These are phyloP conservation scores for Pterostichus niger DNA, from an alignment of 2,888 invertebrate species.

Conservation along the genomic window DNA sequence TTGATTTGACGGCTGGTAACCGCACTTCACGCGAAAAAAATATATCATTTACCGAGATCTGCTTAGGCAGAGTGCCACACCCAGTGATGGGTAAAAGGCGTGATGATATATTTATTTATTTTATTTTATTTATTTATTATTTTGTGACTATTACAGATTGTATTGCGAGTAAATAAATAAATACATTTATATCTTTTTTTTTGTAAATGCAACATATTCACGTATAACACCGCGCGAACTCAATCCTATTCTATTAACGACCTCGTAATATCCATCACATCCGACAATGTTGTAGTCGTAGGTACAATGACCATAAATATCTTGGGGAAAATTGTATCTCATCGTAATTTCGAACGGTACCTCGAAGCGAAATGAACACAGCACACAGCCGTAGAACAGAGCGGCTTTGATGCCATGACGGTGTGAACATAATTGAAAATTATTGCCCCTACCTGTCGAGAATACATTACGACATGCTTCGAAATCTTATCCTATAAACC, in stretches of 20 bases:
- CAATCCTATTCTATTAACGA: neutral
- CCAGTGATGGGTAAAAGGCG: too few relatives aligned
- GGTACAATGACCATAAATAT: constrained; percentile 37
- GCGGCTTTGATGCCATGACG: constrained; percentile 49
- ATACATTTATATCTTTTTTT: too few relatives aligned
- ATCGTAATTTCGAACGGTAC: constrained; percentile 51
- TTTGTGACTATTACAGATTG: too few relatives aligned
- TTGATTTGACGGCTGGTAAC: too few relatives aligned
- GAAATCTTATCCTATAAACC: constrained; percentile 20
- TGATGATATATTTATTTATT: too few relatives aligned
- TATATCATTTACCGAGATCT: too few relatives aligned
- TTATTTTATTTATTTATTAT: too few relatives aligned
- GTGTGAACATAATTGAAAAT: constrained; percentile 66
- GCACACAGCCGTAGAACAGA: neutral
- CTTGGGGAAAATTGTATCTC: constrained; percentile 38
- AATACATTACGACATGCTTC: constrained; percentile 57
- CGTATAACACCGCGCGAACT: too few relatives aligned
- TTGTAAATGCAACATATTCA: too few relatives aligned
- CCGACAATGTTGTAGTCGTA: constrained; percentile 23
- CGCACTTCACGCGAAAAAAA: too few relatives aligned
- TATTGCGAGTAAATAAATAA: too few relatives aligned
- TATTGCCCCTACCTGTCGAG: constrained; percentile 59
- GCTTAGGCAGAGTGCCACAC: too few relatives aligned
- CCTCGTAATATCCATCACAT: constrained; percentile 11
- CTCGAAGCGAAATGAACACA: constrained; percentile 28